Evolutionary conservation across 2,797 vertebrate species (phyloP).

Genomic region (Pseudomugil tenellus): DNA sequence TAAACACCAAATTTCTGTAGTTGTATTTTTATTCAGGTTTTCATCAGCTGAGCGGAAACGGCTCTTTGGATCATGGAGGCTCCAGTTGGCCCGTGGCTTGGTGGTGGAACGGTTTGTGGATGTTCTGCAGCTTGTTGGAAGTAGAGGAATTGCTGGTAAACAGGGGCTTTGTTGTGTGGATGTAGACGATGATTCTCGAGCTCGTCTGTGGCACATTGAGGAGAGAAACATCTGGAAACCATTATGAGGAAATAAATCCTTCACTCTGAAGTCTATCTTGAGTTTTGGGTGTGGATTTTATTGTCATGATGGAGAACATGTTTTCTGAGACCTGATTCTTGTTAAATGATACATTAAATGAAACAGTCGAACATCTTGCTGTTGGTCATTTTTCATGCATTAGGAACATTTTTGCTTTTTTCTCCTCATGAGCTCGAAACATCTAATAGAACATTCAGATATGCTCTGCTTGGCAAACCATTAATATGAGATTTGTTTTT

Average conservation of each 20-base stretch:
- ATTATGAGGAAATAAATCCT: slow-evolving; percentile 50
- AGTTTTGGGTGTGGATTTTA: slow-evolving; percentile 50
- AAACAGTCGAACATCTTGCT: background rate
- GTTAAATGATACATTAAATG: background rate
- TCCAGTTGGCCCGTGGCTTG: no score
- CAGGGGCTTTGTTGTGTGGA: slow-evolving; percentile 72
- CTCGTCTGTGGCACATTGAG: slow-evolving; percentile 19
- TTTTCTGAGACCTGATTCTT: background rate
- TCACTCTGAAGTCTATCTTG: slow-evolving; percentile 5
- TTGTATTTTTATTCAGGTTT: no score
- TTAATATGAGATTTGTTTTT: no score
- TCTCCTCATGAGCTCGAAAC: background rate
- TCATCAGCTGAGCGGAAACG: no score
- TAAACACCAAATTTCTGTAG: no score
- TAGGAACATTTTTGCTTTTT: background rate
- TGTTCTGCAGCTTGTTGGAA: slow-evolving; percentile 79
- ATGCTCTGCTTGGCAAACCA: background rate
- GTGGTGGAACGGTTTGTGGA: no score
- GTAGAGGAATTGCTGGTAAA: slow-evolving; percentile 68
- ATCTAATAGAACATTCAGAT: background rate
- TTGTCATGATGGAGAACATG: background rate
- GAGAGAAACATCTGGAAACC: slow-evolving; percentile 38
- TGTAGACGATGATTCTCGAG: slow-evolving; percentile 49
- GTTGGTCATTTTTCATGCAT: background rate
- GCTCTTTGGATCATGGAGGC: background rate